These are phyloP conservation scores for Cassiopea andromeda DNA, from an alignment of 30 jellyfish, hydroid and myxozoan genomes.

Conservation along the genomic window DNA sequence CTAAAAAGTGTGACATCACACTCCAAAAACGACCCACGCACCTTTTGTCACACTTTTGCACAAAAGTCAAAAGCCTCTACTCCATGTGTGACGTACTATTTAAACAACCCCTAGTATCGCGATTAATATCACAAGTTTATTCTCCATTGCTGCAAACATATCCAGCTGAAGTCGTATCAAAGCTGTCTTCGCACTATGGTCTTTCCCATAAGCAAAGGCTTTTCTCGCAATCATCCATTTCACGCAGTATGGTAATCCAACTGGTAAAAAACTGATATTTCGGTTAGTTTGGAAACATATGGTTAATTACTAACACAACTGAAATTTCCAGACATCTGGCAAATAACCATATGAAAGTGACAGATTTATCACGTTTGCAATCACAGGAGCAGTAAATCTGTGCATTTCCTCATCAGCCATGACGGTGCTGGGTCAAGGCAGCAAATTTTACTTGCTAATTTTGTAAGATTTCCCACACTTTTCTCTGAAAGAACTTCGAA, in stretches of 20 bases:
- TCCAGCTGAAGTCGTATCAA: conserved; percentile 34
- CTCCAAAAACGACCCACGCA: too few relatives aligned
- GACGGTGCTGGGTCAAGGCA: conserved; percentile 68
- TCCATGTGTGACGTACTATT: too few relatives aligned
- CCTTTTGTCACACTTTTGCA: too few relatives aligned
- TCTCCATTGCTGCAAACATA: conserved; percentile 50
- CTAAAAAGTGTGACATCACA: too few relatives aligned
- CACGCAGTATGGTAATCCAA: conserved; percentile 44
- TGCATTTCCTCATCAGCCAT: conserved; percentile 54
- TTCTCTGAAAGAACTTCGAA: conserved; percentile 62
- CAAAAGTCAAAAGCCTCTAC: too few relatives aligned
- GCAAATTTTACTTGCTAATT: conserved; percentile 53
- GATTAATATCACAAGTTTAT: conserved; percentile 51
- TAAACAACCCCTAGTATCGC: conserved; percentile 15
- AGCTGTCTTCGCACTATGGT: conserved; percentile 57
- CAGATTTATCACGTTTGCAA: conserved; percentile 37
- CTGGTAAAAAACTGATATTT: conserved; percentile 48
- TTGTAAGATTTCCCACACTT: conserved; percentile 32
- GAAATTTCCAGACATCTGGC: conserved; percentile 73
- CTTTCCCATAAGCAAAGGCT: conserved; percentile 56
- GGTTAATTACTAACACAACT: conserved; percentile 66
- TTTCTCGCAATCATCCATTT: conserved; percentile 33
- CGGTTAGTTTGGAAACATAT: conserved; percentile 63
- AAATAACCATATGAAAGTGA: conserved; percentile 33
- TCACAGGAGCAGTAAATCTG: conserved; percentile 43